Conservation (phyloP, 2,888 invertebrate genomes). For the Acrobasis repandana region DNA sequence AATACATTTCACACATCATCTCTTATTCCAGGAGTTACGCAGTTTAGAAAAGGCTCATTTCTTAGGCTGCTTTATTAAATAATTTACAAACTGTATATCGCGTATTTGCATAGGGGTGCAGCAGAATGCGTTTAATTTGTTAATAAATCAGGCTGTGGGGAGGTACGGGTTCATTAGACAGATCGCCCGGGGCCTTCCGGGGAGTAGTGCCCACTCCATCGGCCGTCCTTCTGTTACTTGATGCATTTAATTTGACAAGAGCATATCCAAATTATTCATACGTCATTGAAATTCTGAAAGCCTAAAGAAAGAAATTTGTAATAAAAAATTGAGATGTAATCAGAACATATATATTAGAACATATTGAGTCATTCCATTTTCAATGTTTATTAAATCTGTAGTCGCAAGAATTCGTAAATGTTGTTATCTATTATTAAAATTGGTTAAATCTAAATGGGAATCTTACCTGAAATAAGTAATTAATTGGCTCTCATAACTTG, state of each 20-base stretch:
- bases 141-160: slow-evolving; percentile 80
- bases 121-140: slow-evolving; percentile 81
- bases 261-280: slow-evolving; percentile 32
- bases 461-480: slow-evolving; percentile 74
- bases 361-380: slow-evolving; percentile 5
- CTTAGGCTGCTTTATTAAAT: slow-evolving; percentile 33
- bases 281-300: neutral
- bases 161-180: slow-evolving; percentile 78
- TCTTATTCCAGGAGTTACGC: neutral
- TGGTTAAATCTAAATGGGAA: slow-evolving; percentile 49
- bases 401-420: slow-evolving; percentile 26
- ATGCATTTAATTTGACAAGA: slow-evolving; percentile 68
- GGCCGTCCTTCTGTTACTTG: slow-evolving; percentile 60
- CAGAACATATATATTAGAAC: too few relatives aligned
- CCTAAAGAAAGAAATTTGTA: too few relatives aligned
- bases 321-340: too few relatives aligned
- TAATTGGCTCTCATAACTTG: slow-evolving; percentile 78
- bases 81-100: slow-evolving; percentile 42
- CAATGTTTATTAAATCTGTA: slow-evolving; percentile 18
- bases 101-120: slow-evolving; percentile 72
- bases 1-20: neutral
- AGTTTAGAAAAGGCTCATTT: slow-evolving; percentile 28
- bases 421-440: slow-evolving; percentile 42
- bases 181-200: slow-evolving; percentile 78
- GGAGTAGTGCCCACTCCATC: slow-evolving; percentile 66